phyloP scores from a whole-genome alignment of 2,888 invertebrate genomes.

The Tethea ocularis region DNA sequence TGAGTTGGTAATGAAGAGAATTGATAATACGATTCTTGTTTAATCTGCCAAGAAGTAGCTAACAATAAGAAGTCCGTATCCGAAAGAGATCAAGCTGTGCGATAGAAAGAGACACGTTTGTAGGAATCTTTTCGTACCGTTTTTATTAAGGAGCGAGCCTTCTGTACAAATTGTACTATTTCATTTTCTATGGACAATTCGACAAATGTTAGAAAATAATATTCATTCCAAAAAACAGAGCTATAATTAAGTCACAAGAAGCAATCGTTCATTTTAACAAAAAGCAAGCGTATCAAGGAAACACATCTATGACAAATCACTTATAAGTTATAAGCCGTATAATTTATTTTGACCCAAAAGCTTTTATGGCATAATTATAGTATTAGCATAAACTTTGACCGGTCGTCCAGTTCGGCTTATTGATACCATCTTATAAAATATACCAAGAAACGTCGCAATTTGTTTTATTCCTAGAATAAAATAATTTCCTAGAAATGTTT shows the following conservation, averaged over 20 bases:
- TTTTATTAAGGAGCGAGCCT: no score
- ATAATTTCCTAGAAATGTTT: neutral
- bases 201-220: no score
- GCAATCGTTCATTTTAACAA: slow-evolving; percentile 9
- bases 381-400: slow-evolving; percentile 32
- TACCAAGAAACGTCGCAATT: slow-evolving; percentile 21
- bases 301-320: slow-evolving; percentile 23
- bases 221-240: neutral
- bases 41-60: no score
- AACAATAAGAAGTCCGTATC: no score
- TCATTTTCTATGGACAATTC: no score
- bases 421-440: slow-evolving; percentile 30
- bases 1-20: no score
- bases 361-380: slow-evolving; percentile 24
- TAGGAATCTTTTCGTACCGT: no score
- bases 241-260: neutral
- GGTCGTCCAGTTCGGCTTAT: slow-evolving; percentile 24
- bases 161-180: no score
- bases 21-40: no score
- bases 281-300: slow-evolving; percentile 20
- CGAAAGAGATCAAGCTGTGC: no score
- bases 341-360: slow-evolving; percentile 25
- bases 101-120: no score
- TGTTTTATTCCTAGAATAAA: neutral
- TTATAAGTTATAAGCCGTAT: slow-evolving; percentile 9